Conservation (phyloP, 1,140 invertebrate genomes). For the Aphaenogaster rudis region DNA sequence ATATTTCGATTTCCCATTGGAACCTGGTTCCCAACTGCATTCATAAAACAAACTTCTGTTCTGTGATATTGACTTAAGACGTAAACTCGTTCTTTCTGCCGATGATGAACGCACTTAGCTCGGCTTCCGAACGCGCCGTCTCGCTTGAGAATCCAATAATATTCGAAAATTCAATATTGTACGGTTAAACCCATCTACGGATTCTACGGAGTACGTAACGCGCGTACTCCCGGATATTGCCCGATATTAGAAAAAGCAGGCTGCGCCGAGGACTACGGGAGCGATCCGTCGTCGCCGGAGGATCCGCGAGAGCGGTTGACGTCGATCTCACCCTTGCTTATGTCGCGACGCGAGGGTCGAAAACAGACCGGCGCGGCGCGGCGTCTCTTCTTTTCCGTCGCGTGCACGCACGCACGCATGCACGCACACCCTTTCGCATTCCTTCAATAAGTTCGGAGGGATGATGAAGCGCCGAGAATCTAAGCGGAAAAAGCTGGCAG, state of each 20-base stretch:
- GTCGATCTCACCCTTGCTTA: constrained; percentile 23
- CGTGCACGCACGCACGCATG: neutral
- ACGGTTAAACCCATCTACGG: constrained; percentile 19
- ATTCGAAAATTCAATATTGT: constrained; percentile 59
- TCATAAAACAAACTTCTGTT: neutral
- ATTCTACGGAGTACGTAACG: constrained; percentile 36
- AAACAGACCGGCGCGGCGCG: constrained; percentile 21
- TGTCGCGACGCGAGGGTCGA: constrained; percentile 35
- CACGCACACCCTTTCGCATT: neutral
- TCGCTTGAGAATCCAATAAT: constrained; percentile 43
- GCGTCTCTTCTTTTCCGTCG: constrained; percentile 4
- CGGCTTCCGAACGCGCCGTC: neutral
- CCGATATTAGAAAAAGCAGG: constrained; percentile 49
- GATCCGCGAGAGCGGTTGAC: constrained; percentile 15
- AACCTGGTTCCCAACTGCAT: neutral
- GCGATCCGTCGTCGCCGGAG: neutral
- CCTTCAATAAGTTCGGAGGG: constrained; percentile 59
- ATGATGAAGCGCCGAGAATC: constrained; percentile 67
- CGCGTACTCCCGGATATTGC: constrained; percentile 53
- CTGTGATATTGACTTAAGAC: neutral
- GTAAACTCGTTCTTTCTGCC: neutral
- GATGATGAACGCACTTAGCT: neutral
- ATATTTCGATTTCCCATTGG: neutral
- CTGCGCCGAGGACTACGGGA: constrained; percentile 2
- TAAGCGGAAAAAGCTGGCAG: constrained; percentile 53